Percentiles rank a stretch among this genome's conserved stretches.
Conservation (phyloP, 2,797 vertebrate species). For the Eulemur coronatus region DNA sequence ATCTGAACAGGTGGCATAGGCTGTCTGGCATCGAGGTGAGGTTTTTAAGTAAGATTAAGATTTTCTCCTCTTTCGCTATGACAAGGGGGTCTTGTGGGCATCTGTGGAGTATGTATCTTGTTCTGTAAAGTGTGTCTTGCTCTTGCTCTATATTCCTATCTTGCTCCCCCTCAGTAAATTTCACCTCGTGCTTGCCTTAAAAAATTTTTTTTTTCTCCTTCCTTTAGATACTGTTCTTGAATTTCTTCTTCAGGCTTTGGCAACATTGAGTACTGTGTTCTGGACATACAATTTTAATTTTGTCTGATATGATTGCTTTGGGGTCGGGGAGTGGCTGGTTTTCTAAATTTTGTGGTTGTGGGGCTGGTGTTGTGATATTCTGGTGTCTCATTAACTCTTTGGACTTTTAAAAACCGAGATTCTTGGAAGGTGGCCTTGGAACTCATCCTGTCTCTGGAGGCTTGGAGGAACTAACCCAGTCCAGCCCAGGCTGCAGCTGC, state of each 20-base stretch:
- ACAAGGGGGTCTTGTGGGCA: too few species aligned
- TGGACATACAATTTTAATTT: neutral
- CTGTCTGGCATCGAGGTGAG: neutral
- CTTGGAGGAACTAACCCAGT: neutral
- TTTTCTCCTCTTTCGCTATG: neutral
- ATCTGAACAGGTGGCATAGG: neutral
- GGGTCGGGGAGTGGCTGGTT: neutral
- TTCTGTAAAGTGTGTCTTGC: too few species aligned
- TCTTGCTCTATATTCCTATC: too few species aligned
- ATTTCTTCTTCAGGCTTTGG: neutral
- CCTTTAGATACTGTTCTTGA: neutral
- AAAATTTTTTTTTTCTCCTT: neutral
- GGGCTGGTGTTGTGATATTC: neutral
- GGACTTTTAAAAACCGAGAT: neutral
- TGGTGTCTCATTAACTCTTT: neutral
- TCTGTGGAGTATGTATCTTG: too few species aligned
- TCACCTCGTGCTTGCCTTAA: too few species aligned
- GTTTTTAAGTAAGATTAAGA: neutral
- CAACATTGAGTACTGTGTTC: neutral
- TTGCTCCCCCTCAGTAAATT: too few species aligned
- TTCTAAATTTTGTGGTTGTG: neutral
- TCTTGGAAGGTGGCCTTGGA: neutral
- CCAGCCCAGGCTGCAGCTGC: neutral
- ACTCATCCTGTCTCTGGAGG: neutral
- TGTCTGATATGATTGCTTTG: neutral